A percentile compares a stretch with the other conserved stretches of the same genome.
Conservation (phyloP, 2,797 vertebrate genomes). For the Falco concolor region DNA sequence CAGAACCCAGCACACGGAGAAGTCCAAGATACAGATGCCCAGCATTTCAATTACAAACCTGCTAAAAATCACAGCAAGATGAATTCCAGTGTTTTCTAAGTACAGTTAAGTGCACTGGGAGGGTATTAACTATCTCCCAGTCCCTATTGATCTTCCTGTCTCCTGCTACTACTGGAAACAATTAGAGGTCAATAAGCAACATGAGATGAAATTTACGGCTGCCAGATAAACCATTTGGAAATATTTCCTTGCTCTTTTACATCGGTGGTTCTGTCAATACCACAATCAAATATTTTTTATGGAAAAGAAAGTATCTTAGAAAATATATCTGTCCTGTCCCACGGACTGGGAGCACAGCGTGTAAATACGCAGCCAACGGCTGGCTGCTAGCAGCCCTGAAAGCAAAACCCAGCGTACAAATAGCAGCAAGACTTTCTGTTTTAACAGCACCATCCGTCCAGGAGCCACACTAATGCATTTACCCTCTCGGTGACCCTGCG, state of each 20-base stretch:
- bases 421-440: background rate
- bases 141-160: conserved; percentile 63
- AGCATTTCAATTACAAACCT: background rate
- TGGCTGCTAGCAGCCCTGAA: background rate
- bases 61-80: conserved; percentile 2
- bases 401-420: background rate
- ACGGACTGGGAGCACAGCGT: accelerated
- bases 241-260: conserved; percentile 53
- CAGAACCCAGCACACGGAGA: accelerated
- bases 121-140: conserved; percentile 47
- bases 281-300: background rate
- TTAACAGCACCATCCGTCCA: background rate
- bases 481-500: background rate
- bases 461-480: background rate
- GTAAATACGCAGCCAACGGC: background rate
- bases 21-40: accelerated
- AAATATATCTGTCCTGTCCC: background rate
- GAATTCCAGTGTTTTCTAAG: conserved; percentile 36
- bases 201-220: conserved; percentile 60
- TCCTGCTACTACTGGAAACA: conserved; percentile 59
- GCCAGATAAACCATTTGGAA: conserved; percentile 61
- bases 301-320: background rate
- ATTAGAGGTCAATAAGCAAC: conserved; percentile 69
- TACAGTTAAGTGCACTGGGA: background rate
- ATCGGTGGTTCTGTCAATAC: conserved; percentile 13